Evolutionary conservation across 2,888 invertebrate genomes (phyloP), one percentile per base, ranked within the genome.

Genomic region (Sminthurinus aureus): DNA sequence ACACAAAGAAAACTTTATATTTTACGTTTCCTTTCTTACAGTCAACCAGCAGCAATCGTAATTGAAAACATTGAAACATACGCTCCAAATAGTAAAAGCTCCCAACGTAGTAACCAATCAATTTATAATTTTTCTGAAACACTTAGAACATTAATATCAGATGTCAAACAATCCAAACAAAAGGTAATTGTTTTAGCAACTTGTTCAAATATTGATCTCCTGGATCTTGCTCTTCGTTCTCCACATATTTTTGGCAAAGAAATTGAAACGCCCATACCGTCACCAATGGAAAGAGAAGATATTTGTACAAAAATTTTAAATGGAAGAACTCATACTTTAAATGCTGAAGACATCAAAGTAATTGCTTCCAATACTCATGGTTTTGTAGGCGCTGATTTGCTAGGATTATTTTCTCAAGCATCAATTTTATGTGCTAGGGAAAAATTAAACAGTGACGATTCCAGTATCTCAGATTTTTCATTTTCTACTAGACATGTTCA

Each of bases 341-440:
- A 90, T 3, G 89, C 91, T 0, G 90, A 91, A 11, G 93, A 94
- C 26, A 90, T 96, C 12, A 91, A 92, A 85, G 90, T 84, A 0
- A 92, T 97, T 81, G 93, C 96, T 0, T 92, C 93, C 85, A 91
- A 93, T 75, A 95, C 96, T 9, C 97, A 98, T 90, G 98, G 97
- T 0, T 98, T 94, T 91, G 97, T 98, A 0, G 97, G 96, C 9
- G 95, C 96, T 0, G 98, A 98, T 92, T 91, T 98, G 79, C 92
- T 93, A 0, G 94, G 94, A 84, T 91, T 97, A 0, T 94, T 95
- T 87, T 94, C 94, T 12, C 93, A 94, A 89, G 95, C 96, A 4
- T 50, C 79, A 1, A 71, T 79, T 18, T 71, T 4, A 71, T 38
- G 20, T 38, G 38, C 38, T 20, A 69, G 50, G 15, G 79, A 79